Conservation (phyloP, 2,888 invertebrate species). For the Microctonus aethiopoides region DNA sequence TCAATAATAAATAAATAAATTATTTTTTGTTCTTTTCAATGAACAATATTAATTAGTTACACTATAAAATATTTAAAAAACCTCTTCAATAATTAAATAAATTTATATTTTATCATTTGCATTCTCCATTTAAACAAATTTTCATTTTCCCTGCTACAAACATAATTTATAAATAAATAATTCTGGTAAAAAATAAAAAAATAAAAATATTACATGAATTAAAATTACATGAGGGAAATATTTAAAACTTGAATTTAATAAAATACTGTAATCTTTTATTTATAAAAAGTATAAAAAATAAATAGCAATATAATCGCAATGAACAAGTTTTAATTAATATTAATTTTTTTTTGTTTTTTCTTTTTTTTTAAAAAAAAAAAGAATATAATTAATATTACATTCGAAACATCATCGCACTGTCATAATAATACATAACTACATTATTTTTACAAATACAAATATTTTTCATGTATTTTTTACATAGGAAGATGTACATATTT, state of each 20-base stretch:
- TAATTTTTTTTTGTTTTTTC: constrained; percentile 3
- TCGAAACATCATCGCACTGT: constrained; percentile 5
- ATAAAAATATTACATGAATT: too few relatives aligned
- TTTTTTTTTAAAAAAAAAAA: too few relatives aligned
- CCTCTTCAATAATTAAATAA: too few relatives aligned
- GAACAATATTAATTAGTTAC: too few relatives aligned
- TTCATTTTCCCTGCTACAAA: too few relatives aligned
- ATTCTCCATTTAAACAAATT: too few relatives aligned
- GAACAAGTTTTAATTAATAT: constrained; percentile 13
- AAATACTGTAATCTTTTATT: constrained; percentile 29
- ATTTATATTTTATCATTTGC: too few relatives aligned
- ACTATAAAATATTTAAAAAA: too few relatives aligned
- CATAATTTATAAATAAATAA: too few relatives aligned
- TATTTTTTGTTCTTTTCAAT: too few relatives aligned
- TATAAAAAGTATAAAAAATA: constrained; percentile 47
- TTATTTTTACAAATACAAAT: constrained; percentile 21
- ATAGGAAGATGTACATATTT: constrained; percentile 35
- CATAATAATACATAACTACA: constrained; percentile 5
- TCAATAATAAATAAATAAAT: too few relatives aligned
- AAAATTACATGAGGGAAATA: not conserved
- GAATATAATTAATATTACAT: not conserved
- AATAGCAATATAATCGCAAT: constrained; percentile 29
- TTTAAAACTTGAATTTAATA: not conserved
- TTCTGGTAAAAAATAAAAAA: too few relatives aligned
- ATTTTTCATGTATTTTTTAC: constrained; percentile 30